Evolutionary conservation across 2,888 invertebrate species (phyloP).

Genomic region (Drepana falcataria): DNA sequence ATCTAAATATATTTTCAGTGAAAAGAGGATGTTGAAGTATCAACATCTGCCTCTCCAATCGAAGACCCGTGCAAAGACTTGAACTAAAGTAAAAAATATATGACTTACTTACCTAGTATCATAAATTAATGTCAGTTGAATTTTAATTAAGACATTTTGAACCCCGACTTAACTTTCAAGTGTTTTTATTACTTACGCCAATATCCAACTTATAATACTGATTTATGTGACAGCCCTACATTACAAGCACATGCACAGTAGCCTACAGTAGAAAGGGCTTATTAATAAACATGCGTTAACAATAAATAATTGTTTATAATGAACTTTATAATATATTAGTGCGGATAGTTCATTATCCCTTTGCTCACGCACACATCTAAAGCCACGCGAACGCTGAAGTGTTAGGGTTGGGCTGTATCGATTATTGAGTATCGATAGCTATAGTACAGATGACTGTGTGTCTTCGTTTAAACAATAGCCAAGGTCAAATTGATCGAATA

Average conservation of each 20-base stretch:
- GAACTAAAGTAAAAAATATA: too few species aligned
- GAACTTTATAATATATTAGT: constrained; percentile 79
- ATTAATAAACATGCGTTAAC: constrained; percentile 79
- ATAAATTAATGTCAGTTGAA: too few species aligned
- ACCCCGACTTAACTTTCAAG: too few species aligned
- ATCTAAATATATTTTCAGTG: too few species aligned
- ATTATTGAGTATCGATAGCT: constrained; percentile 3
- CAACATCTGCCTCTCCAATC: too few species aligned
- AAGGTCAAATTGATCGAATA: too few species aligned
- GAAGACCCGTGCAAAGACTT: too few species aligned
- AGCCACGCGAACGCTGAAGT: constrained; percentile 34
- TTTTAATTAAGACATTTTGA: too few species aligned
- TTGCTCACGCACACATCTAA: constrained; percentile 57
- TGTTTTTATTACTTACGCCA: constrained; percentile 5
- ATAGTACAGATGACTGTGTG: too few species aligned
- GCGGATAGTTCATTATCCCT: constrained; percentile 77
- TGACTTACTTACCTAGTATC: too few species aligned
- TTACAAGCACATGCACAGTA: constrained; percentile 64
- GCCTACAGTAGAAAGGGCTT: constrained; percentile 62
- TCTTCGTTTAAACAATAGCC: too few species aligned
- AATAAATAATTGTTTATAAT: constrained; percentile 80
- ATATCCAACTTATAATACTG: constrained; percentile 10
- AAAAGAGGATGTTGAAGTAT: too few species aligned
- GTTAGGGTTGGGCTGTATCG: constrained; percentile 20
- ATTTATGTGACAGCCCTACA: constrained; percentile 28